Evolutionary conservation across 2,797 vertebrate genomes (phyloP), one percentile per base, ranked within the genome.

Genomic region (Takifugu ocellatus): DNA sequence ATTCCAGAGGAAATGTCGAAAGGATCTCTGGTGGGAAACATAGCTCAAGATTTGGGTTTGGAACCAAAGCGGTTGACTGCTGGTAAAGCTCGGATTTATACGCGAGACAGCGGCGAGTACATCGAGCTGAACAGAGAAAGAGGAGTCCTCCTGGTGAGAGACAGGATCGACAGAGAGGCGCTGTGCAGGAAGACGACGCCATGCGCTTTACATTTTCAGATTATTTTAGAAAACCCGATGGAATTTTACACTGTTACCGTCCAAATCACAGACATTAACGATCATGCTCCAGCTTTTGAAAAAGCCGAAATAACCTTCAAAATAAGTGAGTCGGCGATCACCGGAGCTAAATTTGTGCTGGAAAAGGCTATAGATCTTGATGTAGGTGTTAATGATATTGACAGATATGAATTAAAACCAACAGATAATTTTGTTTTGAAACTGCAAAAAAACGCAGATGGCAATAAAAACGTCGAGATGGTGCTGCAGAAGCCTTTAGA

Each of bases 141-240:
- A 29, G 94, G 94, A 44, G 72, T 91, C 69, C 87, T 96, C 76
- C 82, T 93, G 3, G 89, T 95, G 24, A 93, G 84, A 57, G 90
- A 94, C 55, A 88, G 82, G 54, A 91, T 95, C 71, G 94, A 95
- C 60, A 87, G 94, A 57, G 94, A 95, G 83, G 82, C 84, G 57
- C 86, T 95, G 0, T 95, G 94, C 51, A 91, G 78, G 4, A 52
- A 90, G 0, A 80, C 86, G 9, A 74, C 88, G 5, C 90, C 84
- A 1, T 96, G 94, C 49, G 84, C 89, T 9, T 66, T 95, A 54
- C 87, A 91, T 87, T 92, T 95, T 70, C 90, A 94, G 73, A 84
- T 95, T 16, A 86, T 95, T 21, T 21, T 21, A 21, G 21, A 61
- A 51, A 92, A 88, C 29, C 94, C 93, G 0, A 91, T 95, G 53